Conservation (phyloP, 2,888 invertebrate species). For the Dolomedes plantarius region DNA sequence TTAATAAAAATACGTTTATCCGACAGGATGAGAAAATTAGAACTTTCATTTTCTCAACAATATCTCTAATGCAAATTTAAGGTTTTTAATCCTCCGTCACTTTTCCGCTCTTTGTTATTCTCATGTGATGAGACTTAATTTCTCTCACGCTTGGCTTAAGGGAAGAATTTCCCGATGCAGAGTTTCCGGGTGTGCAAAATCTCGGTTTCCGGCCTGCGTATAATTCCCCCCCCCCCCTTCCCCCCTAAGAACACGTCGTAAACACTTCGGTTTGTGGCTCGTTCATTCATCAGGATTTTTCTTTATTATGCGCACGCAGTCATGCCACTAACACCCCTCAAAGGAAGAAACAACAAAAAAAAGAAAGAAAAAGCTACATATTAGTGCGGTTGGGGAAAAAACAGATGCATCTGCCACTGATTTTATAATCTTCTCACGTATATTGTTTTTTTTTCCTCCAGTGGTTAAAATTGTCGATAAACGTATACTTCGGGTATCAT, state of each 20-base stretch:
- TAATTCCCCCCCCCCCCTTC: neutral
- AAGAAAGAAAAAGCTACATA: neutral
- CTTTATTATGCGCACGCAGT: neutral
- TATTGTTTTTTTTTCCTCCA: too few species aligned
- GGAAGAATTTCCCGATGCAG: neutral
- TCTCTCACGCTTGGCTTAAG: neutral
- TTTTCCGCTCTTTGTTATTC: conserved; percentile 4
- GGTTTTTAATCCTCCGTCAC: neutral
- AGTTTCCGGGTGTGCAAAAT: neutral
- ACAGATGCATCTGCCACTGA: neutral
- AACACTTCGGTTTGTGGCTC: neutral
- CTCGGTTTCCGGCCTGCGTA: neutral
- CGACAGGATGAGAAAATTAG: neutral
- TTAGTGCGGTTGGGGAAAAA: neutral
- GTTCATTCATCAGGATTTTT: neutral
- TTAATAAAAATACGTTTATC: too few species aligned
- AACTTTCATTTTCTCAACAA: conserved; percentile 3
- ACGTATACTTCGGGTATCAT: too few species aligned
- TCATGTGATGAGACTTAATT: neutral
- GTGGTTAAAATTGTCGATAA: too few species aligned
- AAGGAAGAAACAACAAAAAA: neutral
- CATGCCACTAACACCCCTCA: neutral
- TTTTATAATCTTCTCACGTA: neutral
- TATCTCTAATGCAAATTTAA: conserved; percentile 3
- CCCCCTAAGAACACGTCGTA: neutral